phyloP scores from a whole-genome alignment of 2,113 vertebrate genomes.

The Alexandromys fortis region DNA sequence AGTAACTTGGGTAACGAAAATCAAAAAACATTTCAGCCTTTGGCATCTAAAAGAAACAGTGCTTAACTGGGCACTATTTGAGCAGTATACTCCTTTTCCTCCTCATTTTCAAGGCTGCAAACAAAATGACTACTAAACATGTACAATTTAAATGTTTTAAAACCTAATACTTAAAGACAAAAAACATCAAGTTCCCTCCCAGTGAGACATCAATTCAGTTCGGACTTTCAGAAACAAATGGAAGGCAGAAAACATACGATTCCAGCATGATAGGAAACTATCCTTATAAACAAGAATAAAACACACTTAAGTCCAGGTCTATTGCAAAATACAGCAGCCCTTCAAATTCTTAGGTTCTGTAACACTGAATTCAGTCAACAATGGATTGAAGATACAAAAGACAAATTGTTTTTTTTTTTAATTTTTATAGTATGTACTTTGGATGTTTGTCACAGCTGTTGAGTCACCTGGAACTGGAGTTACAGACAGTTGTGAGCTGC shows the following conservation, averaged over 20 bases:
- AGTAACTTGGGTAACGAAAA: not conserved
- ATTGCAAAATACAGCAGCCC: slow-evolving; percentile 20
- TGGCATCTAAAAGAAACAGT: not conserved
- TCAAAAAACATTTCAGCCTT: not conserved
- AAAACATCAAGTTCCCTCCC: not conserved
- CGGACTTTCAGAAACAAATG: slow-evolving; percentile 23
- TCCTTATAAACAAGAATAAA: slow-evolving; percentile 43
- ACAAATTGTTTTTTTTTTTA: not conserved
- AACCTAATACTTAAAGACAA: not conserved
- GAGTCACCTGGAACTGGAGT: too few relatives aligned
- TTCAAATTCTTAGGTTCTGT: not conserved
- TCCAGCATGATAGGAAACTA: not conserved
- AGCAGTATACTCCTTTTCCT: not conserved
- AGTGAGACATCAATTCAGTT: not conserved
- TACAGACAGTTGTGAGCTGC: too few relatives aligned
- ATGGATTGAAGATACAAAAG: not conserved
- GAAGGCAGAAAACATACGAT: not conserved
- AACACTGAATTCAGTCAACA: not conserved
- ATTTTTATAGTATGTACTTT: too few relatives aligned
- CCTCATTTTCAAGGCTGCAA: slow-evolving; percentile 37
- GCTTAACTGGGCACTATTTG: slow-evolving; percentile 27
- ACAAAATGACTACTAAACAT: not conserved
- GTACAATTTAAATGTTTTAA: not conserved
- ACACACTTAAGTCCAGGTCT: slow-evolving; percentile 1
- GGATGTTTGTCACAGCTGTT: too few relatives aligned